phyloP scores from a whole-genome alignment of 2,797 vertebrate genomes.

The Rhinoraja longicauda region DNA sequence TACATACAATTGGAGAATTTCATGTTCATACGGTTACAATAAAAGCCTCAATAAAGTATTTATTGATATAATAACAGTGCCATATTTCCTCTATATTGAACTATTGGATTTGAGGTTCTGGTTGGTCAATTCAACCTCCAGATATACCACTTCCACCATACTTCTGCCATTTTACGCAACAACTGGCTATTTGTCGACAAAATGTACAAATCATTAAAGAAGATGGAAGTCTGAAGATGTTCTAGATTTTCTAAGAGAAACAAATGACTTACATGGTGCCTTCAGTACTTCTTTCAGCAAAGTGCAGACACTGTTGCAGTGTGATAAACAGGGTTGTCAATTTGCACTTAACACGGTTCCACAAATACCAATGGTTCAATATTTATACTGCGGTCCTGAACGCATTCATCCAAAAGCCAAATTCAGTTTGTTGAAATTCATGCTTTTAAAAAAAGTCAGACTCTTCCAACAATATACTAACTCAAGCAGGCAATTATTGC shows the following conservation, averaged over 20 bases:
- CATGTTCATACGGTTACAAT: no score
- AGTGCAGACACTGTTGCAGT: not conserved
- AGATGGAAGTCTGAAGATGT: not conserved
- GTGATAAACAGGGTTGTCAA: not conserved
- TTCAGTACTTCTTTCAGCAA: not conserved
- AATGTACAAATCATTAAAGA: not conserved
- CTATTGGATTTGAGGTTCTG: not conserved
- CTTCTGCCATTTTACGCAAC: not conserved
- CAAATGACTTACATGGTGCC: not conserved
- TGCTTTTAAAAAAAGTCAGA: slow-evolving; percentile 21
- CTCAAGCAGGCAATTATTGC: not conserved
- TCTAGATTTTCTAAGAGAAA: not conserved
- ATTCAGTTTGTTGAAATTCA: not conserved
- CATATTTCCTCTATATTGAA: not conserved
- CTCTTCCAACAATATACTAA: not conserved
- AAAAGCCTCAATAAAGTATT: not conserved
- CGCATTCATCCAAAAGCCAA: not conserved
- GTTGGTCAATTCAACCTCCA: not conserved
- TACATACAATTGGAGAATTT: no score
- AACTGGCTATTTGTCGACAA: not conserved
- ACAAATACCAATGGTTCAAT: not conserved
- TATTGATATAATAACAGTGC: not conserved
- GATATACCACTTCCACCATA: not conserved
- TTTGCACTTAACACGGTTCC: not conserved
- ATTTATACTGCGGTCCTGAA: not conserved